Conservation (phyloP, 2,888 invertebrate species). For the Timema podura region DNA sequence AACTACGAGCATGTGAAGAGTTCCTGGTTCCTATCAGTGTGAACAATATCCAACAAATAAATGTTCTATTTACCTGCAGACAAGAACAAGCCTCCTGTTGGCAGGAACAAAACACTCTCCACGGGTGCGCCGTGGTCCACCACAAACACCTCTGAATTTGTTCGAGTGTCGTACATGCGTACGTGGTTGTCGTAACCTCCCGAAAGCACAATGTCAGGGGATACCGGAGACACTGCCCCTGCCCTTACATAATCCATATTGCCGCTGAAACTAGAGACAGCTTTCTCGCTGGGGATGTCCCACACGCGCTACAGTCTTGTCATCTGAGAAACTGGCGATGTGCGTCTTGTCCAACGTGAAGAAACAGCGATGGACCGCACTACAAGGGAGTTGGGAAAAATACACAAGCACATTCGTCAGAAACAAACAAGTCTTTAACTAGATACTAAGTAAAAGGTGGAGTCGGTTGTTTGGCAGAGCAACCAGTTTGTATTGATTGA, state of each 20-base stretch:
- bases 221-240: conserved; percentile 73
- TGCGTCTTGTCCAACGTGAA: conserved; percentile 76
- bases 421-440: no score
- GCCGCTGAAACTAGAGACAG: conserved; percentile 52
- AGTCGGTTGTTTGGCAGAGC: no score
- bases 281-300: conserved; percentile 84
- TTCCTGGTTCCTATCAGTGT: not conserved
- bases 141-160: conserved; percentile 60
- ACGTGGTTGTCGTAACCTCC: conserved; percentile 88
- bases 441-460: no score
- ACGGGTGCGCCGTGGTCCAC: conserved; percentile 88
- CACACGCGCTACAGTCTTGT: conserved; percentile 81
- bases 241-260: conserved; percentile 76
- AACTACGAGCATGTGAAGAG: not conserved
- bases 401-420: no score
- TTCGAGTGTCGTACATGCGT: conserved; percentile 82
- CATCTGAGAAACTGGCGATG: conserved; percentile 86
- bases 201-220: conserved; percentile 71
- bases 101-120: conserved; percentile 82
- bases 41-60: conserved; percentile 4
- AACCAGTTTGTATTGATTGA: no score
- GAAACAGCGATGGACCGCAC: conserved; percentile 71
- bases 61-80: conserved; percentile 62
- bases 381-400: conserved; percentile 32
- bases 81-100: conserved; percentile 84